phyloP scores from a whole-genome alignment of 2,888 invertebrate species.

The Encarsia formosa region DNA sequence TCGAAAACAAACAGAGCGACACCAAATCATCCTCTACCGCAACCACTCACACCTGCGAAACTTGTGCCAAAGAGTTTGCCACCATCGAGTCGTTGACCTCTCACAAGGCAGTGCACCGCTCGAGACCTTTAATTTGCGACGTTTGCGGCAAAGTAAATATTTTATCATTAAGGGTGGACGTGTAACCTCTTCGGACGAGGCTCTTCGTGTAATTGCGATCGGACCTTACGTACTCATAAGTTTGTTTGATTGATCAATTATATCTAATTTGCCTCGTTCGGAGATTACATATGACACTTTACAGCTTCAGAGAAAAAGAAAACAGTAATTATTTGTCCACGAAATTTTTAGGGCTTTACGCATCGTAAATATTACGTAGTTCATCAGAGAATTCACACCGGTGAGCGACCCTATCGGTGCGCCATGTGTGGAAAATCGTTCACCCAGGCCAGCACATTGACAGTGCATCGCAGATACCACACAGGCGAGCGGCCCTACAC shows the following conservation, averaged over 20 bases:
- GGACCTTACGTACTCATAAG: no score
- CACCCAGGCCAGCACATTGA: conserved; percentile 48
- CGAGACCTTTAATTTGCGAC: conserved; percentile 48
- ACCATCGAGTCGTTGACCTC: conserved; percentile 43
- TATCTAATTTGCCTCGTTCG: no score
- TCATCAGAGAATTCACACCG: conserved; percentile 51
- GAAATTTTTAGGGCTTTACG: conserved; percentile 48
- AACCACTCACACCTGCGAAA: conserved; percentile 42
- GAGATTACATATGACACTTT: no score
- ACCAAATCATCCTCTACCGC: conserved; percentile 2
- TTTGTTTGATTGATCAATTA: no score
- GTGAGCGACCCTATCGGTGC: conserved; percentile 53
- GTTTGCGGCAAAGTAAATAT: conserved; percentile 51
- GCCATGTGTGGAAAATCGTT: conserved; percentile 51
- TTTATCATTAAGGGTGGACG: no score
- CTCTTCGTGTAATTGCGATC: no score
- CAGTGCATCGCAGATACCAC: conserved; percentile 48
- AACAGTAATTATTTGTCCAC: no score
- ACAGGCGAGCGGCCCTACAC: conserved; percentile 50
- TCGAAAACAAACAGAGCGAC: conserved; percentile 18
- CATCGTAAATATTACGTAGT: conserved; percentile 50
- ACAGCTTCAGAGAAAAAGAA: no score
- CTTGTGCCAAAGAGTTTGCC: conserved; percentile 45
- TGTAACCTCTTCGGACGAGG: no score
- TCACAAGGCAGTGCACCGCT: conserved; percentile 45